Evolutionary conservation across 2,797 vertebrate genomes (phyloP).

Genomic region (Benthosema pterotum): DNA sequence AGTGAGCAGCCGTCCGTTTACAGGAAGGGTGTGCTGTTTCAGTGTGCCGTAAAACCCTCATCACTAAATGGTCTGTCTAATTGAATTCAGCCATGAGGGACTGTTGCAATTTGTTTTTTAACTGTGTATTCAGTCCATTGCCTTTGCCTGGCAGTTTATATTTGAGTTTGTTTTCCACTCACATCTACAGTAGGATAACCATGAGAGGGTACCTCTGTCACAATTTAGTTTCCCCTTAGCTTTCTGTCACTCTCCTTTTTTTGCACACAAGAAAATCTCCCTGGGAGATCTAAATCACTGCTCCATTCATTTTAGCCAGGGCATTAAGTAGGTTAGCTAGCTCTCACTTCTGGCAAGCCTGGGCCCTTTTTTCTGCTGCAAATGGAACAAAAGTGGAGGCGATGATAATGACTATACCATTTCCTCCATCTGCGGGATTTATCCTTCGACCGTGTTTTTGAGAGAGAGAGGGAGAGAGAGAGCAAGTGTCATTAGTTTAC

Average conservation of each 20-base stretch:
- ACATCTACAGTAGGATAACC: neutral
- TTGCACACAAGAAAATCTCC: too few relatives aligned
- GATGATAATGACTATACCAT: conserved; percentile 40
- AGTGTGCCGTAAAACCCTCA: conserved; percentile 39
- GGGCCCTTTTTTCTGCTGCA: conserved; percentile 1
- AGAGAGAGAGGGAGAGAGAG: too few relatives aligned
- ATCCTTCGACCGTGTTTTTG: conserved; percentile 33
- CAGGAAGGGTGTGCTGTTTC: conserved; percentile 47
- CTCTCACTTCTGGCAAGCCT: conserved; percentile 1
- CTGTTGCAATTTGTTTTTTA: conserved; percentile 32
- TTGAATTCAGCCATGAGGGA: conserved; percentile 20
- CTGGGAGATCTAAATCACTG: conserved; percentile 6
- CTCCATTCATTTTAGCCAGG: conserved; percentile 20
- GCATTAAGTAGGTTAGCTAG: conserved; percentile 42
- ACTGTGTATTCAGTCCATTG: conserved; percentile 1
- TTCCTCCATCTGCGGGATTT: conserved; percentile 25
- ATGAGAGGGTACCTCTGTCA: neutral
- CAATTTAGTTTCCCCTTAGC: conserved; percentile 2
- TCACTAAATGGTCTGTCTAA: conserved; percentile 45
- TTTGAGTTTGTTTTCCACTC: conserved; percentile 15
- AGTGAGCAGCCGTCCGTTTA: conserved; percentile 44
- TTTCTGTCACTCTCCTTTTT: neutral
- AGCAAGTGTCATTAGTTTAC: conserved; percentile 41
- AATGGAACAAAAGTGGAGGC: conserved; percentile 35
- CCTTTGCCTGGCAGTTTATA: conserved; percentile 1